Conservation (phyloP, 2,113 vertebrate genomes). For the Prietella phreatophila region DNA sequence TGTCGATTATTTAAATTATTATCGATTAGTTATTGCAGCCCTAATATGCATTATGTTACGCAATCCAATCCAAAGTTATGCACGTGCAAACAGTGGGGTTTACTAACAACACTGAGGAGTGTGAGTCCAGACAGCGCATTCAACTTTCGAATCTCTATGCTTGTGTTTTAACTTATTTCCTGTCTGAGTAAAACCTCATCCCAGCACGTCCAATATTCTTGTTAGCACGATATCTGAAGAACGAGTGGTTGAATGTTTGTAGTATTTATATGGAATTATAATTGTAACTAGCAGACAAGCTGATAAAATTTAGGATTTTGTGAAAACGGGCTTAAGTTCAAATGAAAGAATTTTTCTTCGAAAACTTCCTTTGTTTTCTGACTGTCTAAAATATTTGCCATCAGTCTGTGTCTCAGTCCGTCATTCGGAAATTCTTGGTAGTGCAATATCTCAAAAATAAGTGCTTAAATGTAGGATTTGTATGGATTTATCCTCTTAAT, state of each 20-base stretch:
- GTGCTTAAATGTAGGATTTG: too few species aligned
- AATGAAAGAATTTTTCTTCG: not conserved
- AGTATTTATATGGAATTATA: not conserved
- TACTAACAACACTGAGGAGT: not conserved
- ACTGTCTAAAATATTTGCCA: too few species aligned
- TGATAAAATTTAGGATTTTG: not conserved
- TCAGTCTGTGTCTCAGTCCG: too few species aligned
- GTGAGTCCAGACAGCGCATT: not conserved
- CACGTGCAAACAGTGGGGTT: not conserved
- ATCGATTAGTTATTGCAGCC: too few species aligned
- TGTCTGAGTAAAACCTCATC: not conserved
- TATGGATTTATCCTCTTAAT: too few species aligned
- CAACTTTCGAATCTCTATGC: not conserved
- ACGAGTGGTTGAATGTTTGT: not conserved
- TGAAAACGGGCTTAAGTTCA: not conserved
- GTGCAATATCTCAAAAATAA: too few species aligned
- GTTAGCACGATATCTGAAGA: not conserved
- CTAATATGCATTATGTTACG: not conserved
- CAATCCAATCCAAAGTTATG: not conserved
- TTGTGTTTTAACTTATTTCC: not conserved
- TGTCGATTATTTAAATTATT: too few species aligned
- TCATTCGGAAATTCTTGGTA: too few species aligned
- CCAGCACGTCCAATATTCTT: not conserved
- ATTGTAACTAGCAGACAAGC: not conserved
- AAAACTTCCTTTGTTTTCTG: not conserved